These are phyloP conservation scores for Hyperopisus bebe DNA, from an alignment of 2,113 vertebrate species.

Conservation along the genomic window DNA sequence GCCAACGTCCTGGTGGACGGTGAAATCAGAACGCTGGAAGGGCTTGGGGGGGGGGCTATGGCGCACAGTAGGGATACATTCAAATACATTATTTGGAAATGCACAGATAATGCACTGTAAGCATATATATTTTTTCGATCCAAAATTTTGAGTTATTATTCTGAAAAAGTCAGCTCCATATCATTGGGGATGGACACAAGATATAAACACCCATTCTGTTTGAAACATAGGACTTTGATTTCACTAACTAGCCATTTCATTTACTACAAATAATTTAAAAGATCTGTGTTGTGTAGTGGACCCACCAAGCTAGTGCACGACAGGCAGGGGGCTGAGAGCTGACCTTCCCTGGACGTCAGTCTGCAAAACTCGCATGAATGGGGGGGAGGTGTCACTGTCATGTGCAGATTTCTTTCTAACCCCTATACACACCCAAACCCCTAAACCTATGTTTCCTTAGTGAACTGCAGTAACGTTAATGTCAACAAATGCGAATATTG, in stretches of 20 bases:
- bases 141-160: neutral
- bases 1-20: neutral
- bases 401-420: neutral
- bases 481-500: neutral
- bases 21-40: neutral
- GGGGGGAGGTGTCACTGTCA: neutral
- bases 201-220: neutral
- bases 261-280: neutral
- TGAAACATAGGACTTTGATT: neutral
- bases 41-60: neutral
- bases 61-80: neutral
- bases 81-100: neutral
- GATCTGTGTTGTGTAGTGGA: neutral
- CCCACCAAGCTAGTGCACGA: neutral
- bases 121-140: neutral
- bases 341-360: neutral
- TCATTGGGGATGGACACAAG: neutral
- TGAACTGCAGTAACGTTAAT: neutral
- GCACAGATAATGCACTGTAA: neutral
- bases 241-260: neutral
- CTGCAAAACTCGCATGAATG: too few relatives aligned
- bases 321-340: neutral
- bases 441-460: neutral
- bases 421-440: neutral
- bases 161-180: neutral